Evolutionary conservation across 2,888 invertebrate species (phyloP).

Genomic region (Himalopsyche anomala): DNA sequence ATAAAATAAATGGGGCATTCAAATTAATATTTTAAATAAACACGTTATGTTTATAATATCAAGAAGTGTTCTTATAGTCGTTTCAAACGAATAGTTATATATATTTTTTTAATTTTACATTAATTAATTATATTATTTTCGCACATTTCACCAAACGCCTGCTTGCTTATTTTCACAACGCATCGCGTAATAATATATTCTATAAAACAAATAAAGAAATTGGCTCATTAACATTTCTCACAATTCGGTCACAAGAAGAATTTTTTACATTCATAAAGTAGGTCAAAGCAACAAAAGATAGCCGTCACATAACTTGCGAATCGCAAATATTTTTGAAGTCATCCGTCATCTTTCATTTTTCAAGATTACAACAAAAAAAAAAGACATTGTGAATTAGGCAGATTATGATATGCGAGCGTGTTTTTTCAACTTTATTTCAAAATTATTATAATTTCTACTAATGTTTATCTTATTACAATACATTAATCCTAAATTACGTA

Average conservation of each 20-base stretch:
- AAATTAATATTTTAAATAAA: too few relatives aligned
- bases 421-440: not conserved
- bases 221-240: not conserved
- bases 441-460: not conserved
- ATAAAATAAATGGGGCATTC: too few relatives aligned
- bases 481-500: too few relatives aligned
- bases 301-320: not conserved
- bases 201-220: slow-evolving; percentile 15
- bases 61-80: not conserved
- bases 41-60: too few relatives aligned
- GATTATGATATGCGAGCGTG: not conserved
- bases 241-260: not conserved
- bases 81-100: not conserved
- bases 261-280: not conserved
- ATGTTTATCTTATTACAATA: too few relatives aligned
- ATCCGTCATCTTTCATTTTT: slow-evolving; percentile 18
- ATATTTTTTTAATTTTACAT: not conserved
- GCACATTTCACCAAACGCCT: not conserved
- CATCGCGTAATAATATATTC: slow-evolving; percentile 2
- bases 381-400: not conserved
- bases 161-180: not conserved
- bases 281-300: slow-evolving; percentile 26
- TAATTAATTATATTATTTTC: not conserved
- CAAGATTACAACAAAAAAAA: not conserved
- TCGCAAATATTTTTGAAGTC: slow-evolving; percentile 19